phyloP scores from a whole-genome alignment of 2,888 invertebrate genomes.

The Pycnomerus fuliginosus region DNA sequence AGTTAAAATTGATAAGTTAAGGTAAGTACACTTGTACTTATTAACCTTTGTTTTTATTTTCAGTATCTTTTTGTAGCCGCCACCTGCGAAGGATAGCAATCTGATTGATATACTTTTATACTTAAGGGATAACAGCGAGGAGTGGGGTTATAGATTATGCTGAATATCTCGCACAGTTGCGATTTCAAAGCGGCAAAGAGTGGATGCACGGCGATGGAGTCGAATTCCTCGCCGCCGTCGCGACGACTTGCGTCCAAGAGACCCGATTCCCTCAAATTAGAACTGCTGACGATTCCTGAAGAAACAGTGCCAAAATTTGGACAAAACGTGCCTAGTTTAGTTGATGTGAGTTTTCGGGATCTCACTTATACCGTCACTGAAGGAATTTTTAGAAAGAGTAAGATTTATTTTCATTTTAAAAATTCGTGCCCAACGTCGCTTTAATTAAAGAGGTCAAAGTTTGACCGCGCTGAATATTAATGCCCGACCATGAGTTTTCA shows the following conservation, averaged over 20 bases:
- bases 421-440: no score
- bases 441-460: no score
- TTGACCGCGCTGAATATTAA: slow-evolving; percentile 3
- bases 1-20: no score
- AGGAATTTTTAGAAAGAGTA: slow-evolving; percentile 60
- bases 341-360: slow-evolving; percentile 68
- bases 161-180: not conserved
- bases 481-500: not conserved
- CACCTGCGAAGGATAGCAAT: no score
- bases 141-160: no score
- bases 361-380: slow-evolving; percentile 65
- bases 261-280: slow-evolving; percentile 46
- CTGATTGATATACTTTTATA: no score
- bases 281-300: slow-evolving; percentile 44
- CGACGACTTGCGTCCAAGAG: slow-evolving; percentile 21
- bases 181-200: not conserved
- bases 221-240: slow-evolving; percentile 4
- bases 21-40: no score
- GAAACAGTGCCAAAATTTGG: slow-evolving; percentile 34
- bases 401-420: slow-evolving; percentile 31
- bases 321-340: slow-evolving; percentile 31
- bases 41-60: no score
- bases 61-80: no score
- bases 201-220: not conserved
- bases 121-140: no score